Base-by-base conservation (phyloP, 2,797 vertebrate species). In the Oreochromis grahami region DNA sequence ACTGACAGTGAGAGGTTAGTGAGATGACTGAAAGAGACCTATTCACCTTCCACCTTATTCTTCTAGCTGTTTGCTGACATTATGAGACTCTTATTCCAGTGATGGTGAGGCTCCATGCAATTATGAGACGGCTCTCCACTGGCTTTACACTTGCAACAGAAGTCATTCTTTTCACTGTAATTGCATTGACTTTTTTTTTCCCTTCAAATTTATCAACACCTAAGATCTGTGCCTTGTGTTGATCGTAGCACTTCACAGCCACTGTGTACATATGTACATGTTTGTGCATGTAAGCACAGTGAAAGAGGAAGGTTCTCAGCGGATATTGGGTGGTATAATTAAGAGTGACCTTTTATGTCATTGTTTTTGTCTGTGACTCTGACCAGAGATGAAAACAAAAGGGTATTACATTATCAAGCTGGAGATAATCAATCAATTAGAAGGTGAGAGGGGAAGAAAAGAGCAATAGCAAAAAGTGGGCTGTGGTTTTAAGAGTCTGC, bases 1-100 rank as follows among this genome's bases (percentile, higher is more conserved):
- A 90, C 97, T 99, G 88, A 99, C 99, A 82, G 91, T 98, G 86
- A 95, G 98, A 98, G 99, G 99, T 99, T 2, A 85, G 43, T 51
- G 70, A 51, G 26, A 50, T 11, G 55, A n/a, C 50, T 48, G 52
- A 51, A 45, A 3, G 17, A 79, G 38, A 81, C 60, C 74, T 5
- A 11, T 55, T 72, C 51, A 7, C 80, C 5, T 52, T 50, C 78
- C 36, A 56, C 63, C 53, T 56, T 45, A 19, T 19, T 51, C 21
- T 5, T 19, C 12, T 58, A 32, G 43, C 79, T 55, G 85, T 92
- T 91, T 92, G 87, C 91, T 90, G 88, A 93, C 84, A 81, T 88
- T 79, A 91, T 81, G 89, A 90, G 88, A 85, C 15, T 32, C 91
- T 90, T 92, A 89, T 89, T 86, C 56, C 41, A 58, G 51, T 7